Base-by-base conservation (phyloP, 2,113 vertebrate genomes). In the Malurus melanocephalus region DNA sequence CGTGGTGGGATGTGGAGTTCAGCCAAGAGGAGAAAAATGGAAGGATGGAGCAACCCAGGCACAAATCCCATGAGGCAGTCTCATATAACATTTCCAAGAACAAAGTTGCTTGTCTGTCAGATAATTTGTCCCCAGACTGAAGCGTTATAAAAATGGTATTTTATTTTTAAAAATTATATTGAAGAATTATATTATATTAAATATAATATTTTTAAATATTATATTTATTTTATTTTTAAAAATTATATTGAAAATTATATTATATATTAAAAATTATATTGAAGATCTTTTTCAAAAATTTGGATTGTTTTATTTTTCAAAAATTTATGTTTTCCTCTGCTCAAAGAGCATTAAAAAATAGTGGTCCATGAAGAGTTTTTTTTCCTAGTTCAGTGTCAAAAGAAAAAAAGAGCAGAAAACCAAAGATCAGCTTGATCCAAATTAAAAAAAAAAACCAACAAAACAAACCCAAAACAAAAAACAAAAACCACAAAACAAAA, bases 271-370 rank as follows among this genome's bases (percentile, higher is more conserved):
- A 77, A 30, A 6, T 38, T 0, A 26, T 49, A n/a, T 32, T 40
- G 42, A 72, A 11, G 35, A n/a, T n/a, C n/a, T n/a, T n/a, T n/a
- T n/a, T 62, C 16, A 4, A 26, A 24, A 23, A 7, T 17, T 79
- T 1, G 5, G 10, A 11, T 56, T 27, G 16, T 9, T 32, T 1
- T 23, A 20, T 52, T 72, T 68, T 38, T 26, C 8, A 22, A 2
- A 68, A 59, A 65, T 2, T 65, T 0, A 26, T 0, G 0, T 26
- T 83, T 80, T 71, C 4, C 7, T 71, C 52, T 56, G 3, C 23
- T 85, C 9, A 49, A 71, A n/a, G 6, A 46, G 1, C 43, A 68
- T 76, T 62, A 42, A 57, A 84, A 82, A 59, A 17, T 4, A 68
- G 24, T 42, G 8, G 0, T 76, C 3, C 8, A 11, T 35, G n/a